A percentile compares a stretch with the other conserved stretches of the same genome.
phyloP scores from a whole-genome alignment of 2,888 invertebrate genomes.

The Polydrusus tereticollis region DNA sequence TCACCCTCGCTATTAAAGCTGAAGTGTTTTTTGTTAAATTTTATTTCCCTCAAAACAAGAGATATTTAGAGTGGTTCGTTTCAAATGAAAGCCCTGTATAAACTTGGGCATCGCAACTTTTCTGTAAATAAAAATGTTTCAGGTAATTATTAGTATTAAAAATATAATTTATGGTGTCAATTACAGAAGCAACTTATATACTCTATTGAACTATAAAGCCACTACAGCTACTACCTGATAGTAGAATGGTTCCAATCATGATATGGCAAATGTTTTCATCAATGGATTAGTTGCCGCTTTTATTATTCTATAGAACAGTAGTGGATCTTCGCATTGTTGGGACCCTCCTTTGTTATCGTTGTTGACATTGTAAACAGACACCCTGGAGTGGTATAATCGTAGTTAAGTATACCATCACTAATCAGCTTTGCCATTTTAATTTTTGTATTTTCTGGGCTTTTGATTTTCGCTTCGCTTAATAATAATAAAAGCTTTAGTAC shows the following conservation, averaged over 20 bases:
- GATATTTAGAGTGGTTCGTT: no score
- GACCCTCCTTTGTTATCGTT: slow-evolving; percentile 61
- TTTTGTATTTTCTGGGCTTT: slow-evolving; percentile 13
- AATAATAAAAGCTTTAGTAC: not conserved
- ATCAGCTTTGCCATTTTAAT: slow-evolving; percentile 60
- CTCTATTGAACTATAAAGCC: slow-evolving; percentile 30
- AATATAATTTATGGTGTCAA: slow-evolving; percentile 9
- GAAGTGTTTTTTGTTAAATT: no score
- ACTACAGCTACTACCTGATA: slow-evolving; percentile 11
- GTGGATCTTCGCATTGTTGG: slow-evolving; percentile 63
- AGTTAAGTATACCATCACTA: slow-evolving; percentile 60
- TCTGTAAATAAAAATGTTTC: no score
- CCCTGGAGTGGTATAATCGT: slow-evolving; percentile 65
- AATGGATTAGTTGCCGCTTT: slow-evolving; percentile 46
- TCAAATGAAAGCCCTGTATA: no score
- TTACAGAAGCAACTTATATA: slow-evolving; percentile 30
- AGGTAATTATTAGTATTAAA: no score
- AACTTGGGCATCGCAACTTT: no score
- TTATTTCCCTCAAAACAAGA: no score
- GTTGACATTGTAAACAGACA: slow-evolving; percentile 64
- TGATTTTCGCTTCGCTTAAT: not conserved
- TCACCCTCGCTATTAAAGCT: no score
- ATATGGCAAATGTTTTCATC: slow-evolving; percentile 33
- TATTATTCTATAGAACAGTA: slow-evolving; percentile 51
- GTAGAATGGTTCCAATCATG: not conserved